Evolutionary conservation across 2,888 invertebrate species (phyloP).

Genomic region (Cancer borealis): DNA sequence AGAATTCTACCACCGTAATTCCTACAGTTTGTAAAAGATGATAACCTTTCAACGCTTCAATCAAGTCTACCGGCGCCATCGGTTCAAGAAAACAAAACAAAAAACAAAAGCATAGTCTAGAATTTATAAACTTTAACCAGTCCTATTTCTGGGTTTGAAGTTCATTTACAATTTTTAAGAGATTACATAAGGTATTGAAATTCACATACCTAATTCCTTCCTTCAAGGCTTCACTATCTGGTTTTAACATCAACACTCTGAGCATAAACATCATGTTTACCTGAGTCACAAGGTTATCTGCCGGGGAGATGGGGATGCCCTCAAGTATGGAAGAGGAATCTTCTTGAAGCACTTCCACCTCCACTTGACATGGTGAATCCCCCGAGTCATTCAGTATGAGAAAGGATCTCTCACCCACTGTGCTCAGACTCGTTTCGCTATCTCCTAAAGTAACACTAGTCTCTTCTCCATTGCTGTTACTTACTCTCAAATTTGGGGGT

Average conservation of each 20-base stretch:
- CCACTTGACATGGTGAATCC: conserved; percentile 74
- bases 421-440: conserved; percentile 54
- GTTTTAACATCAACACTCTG: too few relatives aligned
- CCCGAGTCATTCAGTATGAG: conserved; percentile 76
- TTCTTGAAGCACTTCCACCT: conserved; percentile 72
- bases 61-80: too few relatives aligned
- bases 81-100: too few relatives aligned
- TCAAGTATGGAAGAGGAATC: conserved; percentile 66
- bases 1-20: too few relatives aligned
- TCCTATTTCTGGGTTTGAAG: too few relatives aligned
- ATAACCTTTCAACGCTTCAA: too few relatives aligned
- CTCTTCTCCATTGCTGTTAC: conserved; percentile 63
- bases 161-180: not conserved
- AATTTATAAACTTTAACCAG: too few relatives aligned
- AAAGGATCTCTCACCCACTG: conserved; percentile 75
- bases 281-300: conserved; percentile 63
- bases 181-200: too few relatives aligned
- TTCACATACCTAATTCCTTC: too few relatives aligned
- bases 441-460: conserved; percentile 61
- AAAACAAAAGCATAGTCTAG: too few relatives aligned
- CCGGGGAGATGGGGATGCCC: conserved; percentile 67
- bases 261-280: not conserved
- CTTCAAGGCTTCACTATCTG: too few relatives aligned
- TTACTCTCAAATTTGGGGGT: conserved; percentile 53
- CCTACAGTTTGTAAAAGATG: too few relatives aligned